Evolutionary conservation across 2,888 invertebrate genomes (phyloP).

Genomic region (Panzeria rudis): DNA sequence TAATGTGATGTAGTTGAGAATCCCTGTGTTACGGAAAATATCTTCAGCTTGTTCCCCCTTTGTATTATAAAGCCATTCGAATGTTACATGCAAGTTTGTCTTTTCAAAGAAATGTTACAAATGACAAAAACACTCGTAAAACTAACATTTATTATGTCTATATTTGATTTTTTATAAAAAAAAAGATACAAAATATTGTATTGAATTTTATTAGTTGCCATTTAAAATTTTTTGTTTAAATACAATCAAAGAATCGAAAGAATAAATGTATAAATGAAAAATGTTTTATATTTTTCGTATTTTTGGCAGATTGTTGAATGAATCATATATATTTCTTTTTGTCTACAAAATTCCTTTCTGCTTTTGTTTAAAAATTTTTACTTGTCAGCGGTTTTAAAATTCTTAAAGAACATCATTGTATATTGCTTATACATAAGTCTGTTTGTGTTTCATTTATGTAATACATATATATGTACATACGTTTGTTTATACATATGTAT

Average conservation of each 20-base stretch:
- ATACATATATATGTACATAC: constrained; percentile 3
- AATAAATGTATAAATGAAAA: constrained; percentile 23
- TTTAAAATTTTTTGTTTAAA: constrained; percentile 18
- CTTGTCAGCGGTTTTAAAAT: constrained; percentile 62
- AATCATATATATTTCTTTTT: constrained; percentile 28
- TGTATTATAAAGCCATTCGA: not conserved
- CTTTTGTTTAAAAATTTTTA: constrained; percentile 3
- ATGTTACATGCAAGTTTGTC: not conserved
- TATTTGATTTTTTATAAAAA: constrained; percentile 23
- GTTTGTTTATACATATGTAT: not conserved
- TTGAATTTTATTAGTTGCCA: constrained; percentile 37
- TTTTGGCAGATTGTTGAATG: not conserved
- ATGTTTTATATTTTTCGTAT: constrained; percentile 5
- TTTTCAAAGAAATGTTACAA: constrained; percentile 26
- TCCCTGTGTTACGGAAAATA: not conserved
- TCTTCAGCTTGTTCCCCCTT: not conserved
- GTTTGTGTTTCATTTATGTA: constrained; percentile 4
- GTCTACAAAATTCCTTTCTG: constrained; percentile 32
- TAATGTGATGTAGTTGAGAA: constrained; percentile 3
- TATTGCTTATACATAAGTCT: constrained; percentile 9
- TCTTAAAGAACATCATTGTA: constrained; percentile 45
- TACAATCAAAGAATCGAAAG: constrained; percentile 12
- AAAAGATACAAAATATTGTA: constrained; percentile 19
- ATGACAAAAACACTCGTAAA: constrained; percentile 40
- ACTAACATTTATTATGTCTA: constrained; percentile 60